These are phyloP conservation scores for Oceanodroma leucorhoa DNA, from an alignment of 2,797 vertebrate genomes.

Conservation along the genomic window DNA sequence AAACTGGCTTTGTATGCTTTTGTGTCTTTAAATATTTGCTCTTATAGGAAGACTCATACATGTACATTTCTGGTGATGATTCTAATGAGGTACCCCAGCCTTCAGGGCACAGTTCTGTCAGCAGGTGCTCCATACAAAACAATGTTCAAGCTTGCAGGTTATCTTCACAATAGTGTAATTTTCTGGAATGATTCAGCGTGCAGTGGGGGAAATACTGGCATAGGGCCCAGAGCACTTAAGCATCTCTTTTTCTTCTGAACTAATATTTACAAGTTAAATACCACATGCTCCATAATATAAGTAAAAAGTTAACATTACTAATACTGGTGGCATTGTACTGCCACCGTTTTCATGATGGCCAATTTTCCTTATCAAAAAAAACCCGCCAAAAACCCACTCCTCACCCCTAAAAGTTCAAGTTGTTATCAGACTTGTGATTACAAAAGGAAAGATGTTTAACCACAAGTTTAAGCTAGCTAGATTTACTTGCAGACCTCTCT, in stretches of 20 bases:
- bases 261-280: constrained; percentile 48
- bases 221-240: constrained; percentile 11
- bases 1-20: constrained; percentile 26
- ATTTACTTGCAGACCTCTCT: neutral
- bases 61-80: constrained; percentile 30
- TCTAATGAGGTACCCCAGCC: constrained; percentile 31
- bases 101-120: constrained; percentile 28
- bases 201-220: constrained; percentile 23
- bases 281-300: neutral
- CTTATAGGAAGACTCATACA: constrained; percentile 21
- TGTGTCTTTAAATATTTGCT: constrained; percentile 52
- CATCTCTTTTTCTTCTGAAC: constrained; percentile 4
- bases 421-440: neutral
- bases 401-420: neutral
- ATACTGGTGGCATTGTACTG: neutral
- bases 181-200: constrained; percentile 27
- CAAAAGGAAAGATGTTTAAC: neutral
- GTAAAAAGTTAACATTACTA: neutral
- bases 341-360: neutral
- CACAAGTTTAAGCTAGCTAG: neutral
- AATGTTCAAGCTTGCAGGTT: constrained; percentile 28
- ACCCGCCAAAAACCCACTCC: neutral
- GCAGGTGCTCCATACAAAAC: constrained; percentile 23
- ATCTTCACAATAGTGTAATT: constrained; percentile 17
- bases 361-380: neutral